Percentiles rank a stretch among this genome's conserved stretches.
Conservation (phyloP, 2,113 vertebrate species). For the Leptobrachium ailaonicum region DNA sequence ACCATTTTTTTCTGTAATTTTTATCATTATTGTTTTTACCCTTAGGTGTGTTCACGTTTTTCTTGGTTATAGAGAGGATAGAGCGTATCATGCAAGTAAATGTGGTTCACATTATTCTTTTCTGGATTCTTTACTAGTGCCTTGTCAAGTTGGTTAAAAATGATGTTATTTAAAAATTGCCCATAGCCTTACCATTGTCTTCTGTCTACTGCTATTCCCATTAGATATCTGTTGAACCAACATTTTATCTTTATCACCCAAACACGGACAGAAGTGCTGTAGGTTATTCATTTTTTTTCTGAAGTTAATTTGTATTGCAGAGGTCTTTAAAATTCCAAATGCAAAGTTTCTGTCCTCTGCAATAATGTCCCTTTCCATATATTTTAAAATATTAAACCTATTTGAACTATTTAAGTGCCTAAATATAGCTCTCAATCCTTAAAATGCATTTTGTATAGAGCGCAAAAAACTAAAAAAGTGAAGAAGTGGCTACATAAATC, state of each 20-base stretch:
- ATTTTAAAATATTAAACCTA: background rate
- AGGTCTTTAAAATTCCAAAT: conserved; percentile 18
- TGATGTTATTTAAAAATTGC: conserved; percentile 36
- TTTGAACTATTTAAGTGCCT: background rate
- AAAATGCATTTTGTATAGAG: too few species aligned
- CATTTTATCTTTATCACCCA: conserved; percentile 43
- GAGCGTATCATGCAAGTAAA: conserved; percentile 4
- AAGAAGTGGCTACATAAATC: background rate
- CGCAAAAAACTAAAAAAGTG: too few species aligned
- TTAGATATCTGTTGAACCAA: conserved; percentile 31
- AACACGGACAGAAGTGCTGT: conserved; percentile 22
- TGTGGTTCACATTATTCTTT: conserved; percentile 29
- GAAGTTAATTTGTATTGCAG: conserved; percentile 31
- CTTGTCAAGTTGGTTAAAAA: conserved; percentile 39
- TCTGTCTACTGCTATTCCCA: conserved; percentile 33
- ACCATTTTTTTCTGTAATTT: conserved; percentile 22
- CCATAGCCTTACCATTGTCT: conserved; percentile 23
- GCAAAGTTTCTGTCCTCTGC: conserved; percentile 2
- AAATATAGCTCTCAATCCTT: too few species aligned
- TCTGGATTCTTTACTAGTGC: conserved; percentile 10
- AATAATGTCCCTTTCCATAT: background rate
- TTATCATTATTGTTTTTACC: background rate
- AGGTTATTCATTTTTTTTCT: conserved; percentile 30
- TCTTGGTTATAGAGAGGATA: conserved; percentile 18
- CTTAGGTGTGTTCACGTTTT: conserved; percentile 12